A percentile compares a stretch with the other conserved stretches of the same genome.
Conservation (phyloP, 1,140 invertebrate genomes). For the Lepidotrigona ventralis region DNA sequence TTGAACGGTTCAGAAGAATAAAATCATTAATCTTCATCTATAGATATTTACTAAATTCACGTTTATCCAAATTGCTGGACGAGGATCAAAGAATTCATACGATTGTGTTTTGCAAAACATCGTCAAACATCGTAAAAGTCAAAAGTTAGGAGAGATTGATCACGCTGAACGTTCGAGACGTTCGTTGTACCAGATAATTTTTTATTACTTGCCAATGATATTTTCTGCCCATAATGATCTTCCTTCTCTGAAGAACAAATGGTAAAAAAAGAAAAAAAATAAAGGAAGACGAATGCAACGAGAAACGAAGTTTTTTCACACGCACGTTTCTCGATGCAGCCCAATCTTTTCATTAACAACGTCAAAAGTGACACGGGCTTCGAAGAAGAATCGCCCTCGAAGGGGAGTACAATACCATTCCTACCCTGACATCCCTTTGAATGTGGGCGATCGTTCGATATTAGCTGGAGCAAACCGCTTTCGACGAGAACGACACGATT, state of each 20-base stretch:
- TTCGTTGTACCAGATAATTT: too few species aligned
- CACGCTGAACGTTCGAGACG: too few species aligned
- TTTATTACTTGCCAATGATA: too few species aligned
- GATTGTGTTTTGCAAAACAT: too few species aligned
- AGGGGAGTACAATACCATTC: slow-evolving; percentile 34
- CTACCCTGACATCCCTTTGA: slow-evolving; percentile 36
- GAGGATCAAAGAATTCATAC: too few species aligned
- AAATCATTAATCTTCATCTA: too few species aligned
- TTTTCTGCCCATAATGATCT: neutral
- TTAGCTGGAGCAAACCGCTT: slow-evolving; percentile 65
- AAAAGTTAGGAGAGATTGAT: too few species aligned
- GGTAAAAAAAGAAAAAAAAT: neutral
- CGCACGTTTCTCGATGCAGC: neutral
- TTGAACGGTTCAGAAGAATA: too few species aligned
- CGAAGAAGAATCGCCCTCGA: slow-evolving; percentile 39
- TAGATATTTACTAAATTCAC: too few species aligned
- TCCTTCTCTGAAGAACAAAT: neutral
- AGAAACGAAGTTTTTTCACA: neutral
- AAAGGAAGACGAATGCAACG: neutral
- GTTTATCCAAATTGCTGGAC: too few species aligned
- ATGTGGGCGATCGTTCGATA: slow-evolving; percentile 55
- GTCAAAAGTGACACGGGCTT: slow-evolving; percentile 37
- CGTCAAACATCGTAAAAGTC: too few species aligned
- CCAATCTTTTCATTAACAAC: slow-evolving; percentile 46
- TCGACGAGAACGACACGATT: slow-evolving; percentile 63